Conservation (phyloP, 2,797 vertebrate genomes). For the Argyrosomus regius region DNA sequence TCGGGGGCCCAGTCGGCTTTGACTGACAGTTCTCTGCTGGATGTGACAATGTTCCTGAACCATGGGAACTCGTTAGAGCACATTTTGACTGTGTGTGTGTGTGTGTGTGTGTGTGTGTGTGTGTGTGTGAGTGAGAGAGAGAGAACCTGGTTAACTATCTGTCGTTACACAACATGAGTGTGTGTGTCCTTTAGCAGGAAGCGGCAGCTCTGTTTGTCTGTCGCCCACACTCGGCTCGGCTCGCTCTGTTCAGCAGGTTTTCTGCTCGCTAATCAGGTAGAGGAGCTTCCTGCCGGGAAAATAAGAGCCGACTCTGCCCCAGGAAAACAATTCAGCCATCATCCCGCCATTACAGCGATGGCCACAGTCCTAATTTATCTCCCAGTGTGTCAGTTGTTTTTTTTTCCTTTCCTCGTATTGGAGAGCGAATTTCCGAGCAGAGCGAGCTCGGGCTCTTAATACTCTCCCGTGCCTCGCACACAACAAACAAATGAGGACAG, state of each 20-base stretch:
- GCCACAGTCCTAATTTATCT: conserved; percentile 75
- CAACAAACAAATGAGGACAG: conserved; percentile 80
- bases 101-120: background rate
- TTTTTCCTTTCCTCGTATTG: conserved; percentile 6
- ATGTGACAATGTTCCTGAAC: conserved; percentile 46
- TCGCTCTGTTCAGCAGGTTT: conserved; percentile 60
- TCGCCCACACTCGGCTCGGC: conserved; percentile 48
- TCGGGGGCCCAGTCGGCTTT: background rate
- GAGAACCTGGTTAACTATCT: conserved; percentile 29
- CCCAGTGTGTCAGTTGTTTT: conserved; percentile 36
- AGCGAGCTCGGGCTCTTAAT: conserved; percentile 56
- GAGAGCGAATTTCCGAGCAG: conserved; percentile 53
- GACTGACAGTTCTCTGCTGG: conserved; percentile 37
- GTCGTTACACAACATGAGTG: conserved; percentile 20
- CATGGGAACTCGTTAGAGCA: conserved; percentile 55
- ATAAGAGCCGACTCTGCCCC: conserved; percentile 64
- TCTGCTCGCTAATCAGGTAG: conserved; percentile 76
- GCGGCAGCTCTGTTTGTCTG: conserved; percentile 50
- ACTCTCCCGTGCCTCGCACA: conserved; percentile 61
- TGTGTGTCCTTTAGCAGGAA: conserved; percentile 45
- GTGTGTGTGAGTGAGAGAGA: conserved; percentile 3
- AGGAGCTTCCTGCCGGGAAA: conserved; percentile 70
- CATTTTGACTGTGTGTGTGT: conserved; percentile 3
- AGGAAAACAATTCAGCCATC: conserved; percentile 76
- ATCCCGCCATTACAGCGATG: conserved; percentile 61